Conservation (phyloP, 2,113 vertebrate species). For the Carlito syrichta region DNA sequence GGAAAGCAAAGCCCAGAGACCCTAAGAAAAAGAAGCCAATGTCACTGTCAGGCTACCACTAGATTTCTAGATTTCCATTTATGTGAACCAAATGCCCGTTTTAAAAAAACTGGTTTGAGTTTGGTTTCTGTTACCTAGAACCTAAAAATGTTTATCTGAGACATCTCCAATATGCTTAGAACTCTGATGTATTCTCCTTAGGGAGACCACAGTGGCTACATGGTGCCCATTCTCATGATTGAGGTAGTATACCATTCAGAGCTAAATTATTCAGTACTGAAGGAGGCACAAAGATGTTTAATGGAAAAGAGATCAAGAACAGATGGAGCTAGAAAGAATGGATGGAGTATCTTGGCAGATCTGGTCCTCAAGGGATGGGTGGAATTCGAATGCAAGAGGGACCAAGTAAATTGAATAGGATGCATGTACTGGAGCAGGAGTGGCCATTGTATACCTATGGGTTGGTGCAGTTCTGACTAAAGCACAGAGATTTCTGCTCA, state of each 20-base stretch:
- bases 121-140: not conserved
- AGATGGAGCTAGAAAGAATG: not conserved
- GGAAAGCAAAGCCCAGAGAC: not conserved
- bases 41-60: not conserved
- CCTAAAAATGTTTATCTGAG: not conserved
- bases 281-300: not conserved
- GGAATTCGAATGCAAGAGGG: not conserved
- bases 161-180: not conserved
- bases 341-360: not conserved
- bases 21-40: not conserved
- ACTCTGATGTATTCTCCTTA: too few relatives aligned
- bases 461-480: not conserved
- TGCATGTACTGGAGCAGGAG: too few relatives aligned
- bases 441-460: not conserved
- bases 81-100: not conserved
- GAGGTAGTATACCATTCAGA: not conserved
- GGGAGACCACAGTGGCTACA: not conserved
- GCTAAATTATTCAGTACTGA: not conserved
- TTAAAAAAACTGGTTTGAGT: not conserved
- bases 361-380: not conserved
- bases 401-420: not conserved
- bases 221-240: not conserved
- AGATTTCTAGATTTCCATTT: not conserved
- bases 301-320: not conserved
- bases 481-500: too few relatives aligned